These are phyloP conservation scores for Drosophila sucinea DNA, from an alignment of 1,140 invertebrate genomes.

Conservation along the genomic window DNA sequence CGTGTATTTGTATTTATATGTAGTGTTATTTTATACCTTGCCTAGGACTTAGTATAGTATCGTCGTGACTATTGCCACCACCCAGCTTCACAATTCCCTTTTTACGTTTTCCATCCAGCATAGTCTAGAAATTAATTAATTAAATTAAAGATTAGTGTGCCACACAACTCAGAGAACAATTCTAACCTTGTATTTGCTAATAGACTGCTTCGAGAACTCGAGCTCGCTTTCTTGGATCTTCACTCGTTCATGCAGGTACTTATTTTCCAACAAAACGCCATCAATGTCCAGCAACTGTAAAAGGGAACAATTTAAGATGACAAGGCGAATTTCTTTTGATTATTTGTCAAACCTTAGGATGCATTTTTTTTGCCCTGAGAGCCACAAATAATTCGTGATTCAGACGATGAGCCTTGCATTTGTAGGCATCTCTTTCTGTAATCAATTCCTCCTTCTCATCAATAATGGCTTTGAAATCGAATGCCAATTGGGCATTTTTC, in stretches of 20 bases:
- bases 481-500: constrained; percentile 83
- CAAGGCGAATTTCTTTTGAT: neutral
- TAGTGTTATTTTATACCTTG: constrained; percentile 83
- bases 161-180: neutral
- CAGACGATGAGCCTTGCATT: constrained; percentile 92
- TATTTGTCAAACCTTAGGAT: constrained; percentile 70
- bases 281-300: constrained; percentile 90
- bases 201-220: constrained; percentile 88
- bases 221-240: constrained; percentile 92
- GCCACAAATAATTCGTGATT: constrained; percentile 92
- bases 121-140: constrained; percentile 82
- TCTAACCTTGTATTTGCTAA: constrained; percentile 89
- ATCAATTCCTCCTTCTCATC: constrained; percentile 95
- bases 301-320: constrained; percentile 13
- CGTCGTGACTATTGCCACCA: constrained; percentile 71
- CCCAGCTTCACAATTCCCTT: constrained; percentile 87
- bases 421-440: constrained; percentile 92
- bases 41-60: constrained; percentile 86
- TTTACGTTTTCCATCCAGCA: constrained; percentile 86
- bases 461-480: constrained; percentile 90
- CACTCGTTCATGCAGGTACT: constrained; percentile 91
- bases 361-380: constrained; percentile 84
- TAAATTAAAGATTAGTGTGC: neutral
- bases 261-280: constrained; percentile 92
- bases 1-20: neutral